Evolutionary conservation across 1,140 invertebrate genomes (phyloP), one percentile per base, ranked within the genome.

Genomic region (Schlechtendalia chinensis): DNA sequence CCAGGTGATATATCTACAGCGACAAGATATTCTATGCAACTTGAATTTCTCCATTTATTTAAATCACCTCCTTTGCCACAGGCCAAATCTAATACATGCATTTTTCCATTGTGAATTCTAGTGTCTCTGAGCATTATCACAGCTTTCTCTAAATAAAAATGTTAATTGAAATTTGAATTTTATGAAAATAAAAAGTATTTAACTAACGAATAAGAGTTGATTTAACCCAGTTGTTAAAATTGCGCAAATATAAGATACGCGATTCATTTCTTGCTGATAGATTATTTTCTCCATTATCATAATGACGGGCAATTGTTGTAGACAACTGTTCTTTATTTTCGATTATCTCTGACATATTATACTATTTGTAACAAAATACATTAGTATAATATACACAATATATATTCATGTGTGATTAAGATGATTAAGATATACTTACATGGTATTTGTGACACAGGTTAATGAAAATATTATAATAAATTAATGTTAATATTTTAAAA

Each of bases 211-310:
- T 98, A 0, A 98, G 87, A 87, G 96, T 94, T 86, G 94, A 93
- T 88, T 99, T 99, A 12, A 98, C 92, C 97, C 97, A 99, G 86
- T 99, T 99, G 86, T 99, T 99, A 85, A 98, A 98, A 87, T 98
- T 99, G 82, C 98, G 89, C 87, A 99, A 89, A 84, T 94, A 92
- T 84, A 96, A 93, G 82, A 99, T 99, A 29, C 93, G 90, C 58
- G 96, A 98, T 84, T 95, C 90, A 82, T 89, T 91, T 71, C 98
- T 88, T 82, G 91, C 90, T 63, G 88, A 89, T 12, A 95, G 85
- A 0, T 94, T 95, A 82, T 91, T 91, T 81, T 98, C 93, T 86
- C 92, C 89, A 5, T 95, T 84, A 54, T 90, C 88, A 86, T 97
- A 96, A 84, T 97, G 96, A 87, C 96, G 94, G 27, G 90, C 88